Evolutionary conservation across 1,140 invertebrate genomes (phyloP), one percentile per base, ranked within the genome.

Genomic region (Drosophila jambulina): DNA sequence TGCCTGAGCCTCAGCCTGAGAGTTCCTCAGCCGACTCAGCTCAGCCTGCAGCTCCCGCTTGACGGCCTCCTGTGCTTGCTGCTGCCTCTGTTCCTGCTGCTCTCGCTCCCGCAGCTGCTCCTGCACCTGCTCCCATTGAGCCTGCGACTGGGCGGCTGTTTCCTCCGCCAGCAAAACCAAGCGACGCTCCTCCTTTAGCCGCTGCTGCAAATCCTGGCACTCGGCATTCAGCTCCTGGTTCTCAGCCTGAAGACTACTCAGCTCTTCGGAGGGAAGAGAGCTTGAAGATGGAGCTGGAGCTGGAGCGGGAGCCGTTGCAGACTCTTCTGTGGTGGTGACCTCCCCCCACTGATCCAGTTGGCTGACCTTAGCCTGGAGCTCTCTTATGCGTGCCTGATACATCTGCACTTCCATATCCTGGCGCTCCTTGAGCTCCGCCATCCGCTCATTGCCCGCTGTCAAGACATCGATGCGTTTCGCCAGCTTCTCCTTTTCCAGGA

Each of bases 361-460:
- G 68, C 95, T 93, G 15, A 96, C 76, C 92, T 96, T 95, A 29
- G 94, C 93, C 69, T 93, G 93, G 5, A 95, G 92, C 86, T 96
- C 95, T 74, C 95, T 94, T 80, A 95, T 96, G 80, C 95, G 95
- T 29, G 94, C 95, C 84, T 96, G 95, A 91, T 95, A 95, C 75
- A 96, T 94, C 75, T 96, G 94, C 69, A 96, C 94, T 91, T 96
- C 95, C 80, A 93, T 94, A 75, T 97, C 96, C 92, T 97, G 95
- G 67, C 95, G 95, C 91, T 97, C 96, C 93, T 97, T 97, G 92
- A 96, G 95, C 83, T 97, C 96, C 4, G 95, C 91, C 76, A 97
- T 94, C 53, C 95, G 94, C 40, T 97, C 96, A 88, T 97, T 97
- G n/a, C 96, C 96, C 21, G 95, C 94, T 4, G 95, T 95, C 12